These are phyloP conservation scores for Aegypius monachus DNA, from an alignment of 2,113 vertebrate genomes.

Conservation along the genomic window DNA sequence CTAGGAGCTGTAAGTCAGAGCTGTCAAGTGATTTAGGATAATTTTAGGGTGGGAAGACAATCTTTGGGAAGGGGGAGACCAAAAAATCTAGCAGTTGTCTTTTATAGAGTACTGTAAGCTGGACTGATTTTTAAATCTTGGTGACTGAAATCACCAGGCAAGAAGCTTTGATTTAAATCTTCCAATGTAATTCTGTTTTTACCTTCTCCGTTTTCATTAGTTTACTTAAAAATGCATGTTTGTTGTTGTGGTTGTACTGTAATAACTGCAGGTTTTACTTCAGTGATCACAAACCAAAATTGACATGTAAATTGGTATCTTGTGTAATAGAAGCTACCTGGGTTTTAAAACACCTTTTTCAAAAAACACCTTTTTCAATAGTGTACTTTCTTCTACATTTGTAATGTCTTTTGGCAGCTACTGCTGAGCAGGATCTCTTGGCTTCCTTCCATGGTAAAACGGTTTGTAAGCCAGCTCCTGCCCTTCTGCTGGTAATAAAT, in stretches of 20 bases:
- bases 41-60: background rate
- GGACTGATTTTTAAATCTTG: background rate
- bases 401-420: background rate
- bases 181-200: background rate
- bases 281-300: accelerated
- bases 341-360: background rate
- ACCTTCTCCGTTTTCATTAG: background rate
- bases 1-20: background rate
- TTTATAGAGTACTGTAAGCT: background rate
- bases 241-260: background rate
- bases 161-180: background rate
- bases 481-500: background rate
- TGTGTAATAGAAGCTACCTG: background rate
- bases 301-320: background rate
- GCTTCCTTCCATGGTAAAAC: background rate
- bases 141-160: background rate
- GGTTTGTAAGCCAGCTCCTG: background rate
- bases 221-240: background rate
- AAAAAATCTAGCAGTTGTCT: background rate
- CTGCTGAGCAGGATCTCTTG: background rate
- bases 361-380: background rate
- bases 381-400: background rate
- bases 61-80: too few species aligned
- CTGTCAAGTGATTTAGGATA: background rate
- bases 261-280: background rate